Percentiles rank a stretch among this genome's conserved stretches.
phyloP scores from a whole-genome alignment of 2,888 invertebrate species.

The Ormyrus rosae region DNA sequence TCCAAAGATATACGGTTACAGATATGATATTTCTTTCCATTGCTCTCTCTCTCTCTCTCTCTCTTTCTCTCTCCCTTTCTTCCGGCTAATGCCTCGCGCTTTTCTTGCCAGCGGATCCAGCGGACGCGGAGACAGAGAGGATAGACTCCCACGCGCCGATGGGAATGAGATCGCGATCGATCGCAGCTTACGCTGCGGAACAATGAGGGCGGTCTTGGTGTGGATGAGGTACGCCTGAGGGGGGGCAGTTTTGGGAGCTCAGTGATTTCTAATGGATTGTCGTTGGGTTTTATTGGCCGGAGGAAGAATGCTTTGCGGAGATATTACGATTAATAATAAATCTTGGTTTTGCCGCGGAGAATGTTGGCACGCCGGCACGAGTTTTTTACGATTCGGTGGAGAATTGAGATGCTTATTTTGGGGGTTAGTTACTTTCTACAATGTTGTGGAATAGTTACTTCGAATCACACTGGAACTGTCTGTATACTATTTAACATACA shows the following conservation, averaged over 20 bases:
- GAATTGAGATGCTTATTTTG: too few relatives aligned
- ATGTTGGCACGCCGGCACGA: too few relatives aligned
- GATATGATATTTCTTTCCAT: conserved; percentile 1
- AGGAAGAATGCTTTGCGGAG: neutral
- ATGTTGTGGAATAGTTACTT: too few relatives aligned
- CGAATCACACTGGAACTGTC: too few relatives aligned
- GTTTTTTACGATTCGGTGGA: too few relatives aligned
- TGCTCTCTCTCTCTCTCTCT: neutral
- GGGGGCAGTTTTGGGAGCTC: neutral
- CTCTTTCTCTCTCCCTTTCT: neutral
- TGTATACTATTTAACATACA: too few relatives aligned
- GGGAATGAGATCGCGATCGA: conserved; percentile 44
- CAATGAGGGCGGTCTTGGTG: neutral
- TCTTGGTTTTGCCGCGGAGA: too few relatives aligned
- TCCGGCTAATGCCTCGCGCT: conserved; percentile 15
- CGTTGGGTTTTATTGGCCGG: neutral
- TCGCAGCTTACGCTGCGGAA: neutral
- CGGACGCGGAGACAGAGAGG: too few relatives aligned
- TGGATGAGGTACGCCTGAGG: neutral
- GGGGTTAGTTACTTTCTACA: too few relatives aligned
- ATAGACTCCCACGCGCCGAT: neutral
- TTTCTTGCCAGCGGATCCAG: neutral
- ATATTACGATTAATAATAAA: too few relatives aligned
- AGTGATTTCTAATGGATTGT: neutral
- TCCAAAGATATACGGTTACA: conserved; percentile 25